Base-by-base conservation (phyloP, 2,888 invertebrate genomes). In the Phoenoteleia sp. region DNA sequence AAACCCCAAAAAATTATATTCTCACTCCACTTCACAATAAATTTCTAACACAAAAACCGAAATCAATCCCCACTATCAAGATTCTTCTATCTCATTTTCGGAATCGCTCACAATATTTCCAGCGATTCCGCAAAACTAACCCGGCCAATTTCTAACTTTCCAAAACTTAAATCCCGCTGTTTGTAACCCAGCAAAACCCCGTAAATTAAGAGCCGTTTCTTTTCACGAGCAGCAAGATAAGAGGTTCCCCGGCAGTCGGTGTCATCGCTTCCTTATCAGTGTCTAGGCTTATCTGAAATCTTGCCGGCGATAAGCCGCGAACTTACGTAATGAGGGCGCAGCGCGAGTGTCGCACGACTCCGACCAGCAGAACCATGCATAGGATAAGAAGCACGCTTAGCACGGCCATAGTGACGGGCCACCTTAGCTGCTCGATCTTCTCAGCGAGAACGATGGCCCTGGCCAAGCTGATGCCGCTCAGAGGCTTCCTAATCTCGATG, bases 371-470 rank as follows among this genome's bases (percentile, higher is more conserved):
- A 84, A 98, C 96, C 82, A 98, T 97, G 94, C 98, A 98, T 62
- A 98, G 96, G 21, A 98, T 96, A 85, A 98, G 96, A 88, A 98
- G 96, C 90, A 97, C 95, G 92, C 98, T 97, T 94, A 98, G 95
- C 80, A 98, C 96, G 80, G 97, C 97, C 96, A 98, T 98, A 81
- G 98, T 98, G 87, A 97, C 96, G 47, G 98, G 97, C 98, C 98
- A 98, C 91, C 97, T 95, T 87, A 95, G 95, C 87, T 96, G 95
- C 94, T 97, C 97, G 95, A 96, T 95, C 93, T 96, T 95, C 94
- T 97, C 97, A 49, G 95, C 96, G 49, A 96, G 95, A 54, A 93
- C 93, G 76, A 96, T 94, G 80, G 95, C 95, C 36, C 94, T 94
- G 45, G 96, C 96, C 88, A 98, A 94, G 86, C 96, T 96, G 66